A percentile compares a stretch with the other conserved stretches of the same genome.
Conservation (phyloP, 2,888 invertebrate genomes). For the Tipula confusa region DNA sequence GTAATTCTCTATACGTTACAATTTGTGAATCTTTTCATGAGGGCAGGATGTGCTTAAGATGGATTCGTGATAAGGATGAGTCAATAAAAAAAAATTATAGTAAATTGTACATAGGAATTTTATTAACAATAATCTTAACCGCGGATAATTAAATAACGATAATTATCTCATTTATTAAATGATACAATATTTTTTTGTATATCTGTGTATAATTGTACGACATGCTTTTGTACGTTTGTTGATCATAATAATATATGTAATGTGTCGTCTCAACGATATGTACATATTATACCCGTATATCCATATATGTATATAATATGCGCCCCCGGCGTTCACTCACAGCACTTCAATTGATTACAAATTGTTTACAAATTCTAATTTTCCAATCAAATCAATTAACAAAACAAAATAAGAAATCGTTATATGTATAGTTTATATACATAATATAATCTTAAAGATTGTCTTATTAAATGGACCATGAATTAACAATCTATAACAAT, state of each 20-base stretch:
- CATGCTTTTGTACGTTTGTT: too few relatives aligned
- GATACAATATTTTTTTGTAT: not conserved
- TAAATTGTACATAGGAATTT: too few relatives aligned
- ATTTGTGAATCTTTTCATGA: too few relatives aligned
- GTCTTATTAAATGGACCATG: slow-evolving; percentile 25
- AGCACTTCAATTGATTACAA: slow-evolving; percentile 25
- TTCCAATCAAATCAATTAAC: slow-evolving; percentile 12
- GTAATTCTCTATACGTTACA: too few relatives aligned
- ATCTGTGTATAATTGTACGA: not conserved
- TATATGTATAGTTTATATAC: too few relatives aligned
- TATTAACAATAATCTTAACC: not conserved
- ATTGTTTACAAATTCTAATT: slow-evolving; percentile 12
- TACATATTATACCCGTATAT: not conserved
- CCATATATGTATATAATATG: not conserved
- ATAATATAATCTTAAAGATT: slow-evolving; percentile 25
- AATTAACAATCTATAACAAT: slow-evolving; percentile 3
- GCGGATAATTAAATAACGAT: not conserved
- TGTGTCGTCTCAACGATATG: not conserved
- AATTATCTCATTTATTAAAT: not conserved
- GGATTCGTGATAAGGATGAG: too few relatives aligned
- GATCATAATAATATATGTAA: too few relatives aligned
- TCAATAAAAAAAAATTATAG: too few relatives aligned
- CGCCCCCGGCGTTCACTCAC: not conserved
- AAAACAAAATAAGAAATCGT: not conserved
- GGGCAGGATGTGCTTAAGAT: too few relatives aligned